phyloP scores from a whole-genome alignment of 1,140 invertebrate species.

The Diachasmimorpha longicaudata region DNA sequence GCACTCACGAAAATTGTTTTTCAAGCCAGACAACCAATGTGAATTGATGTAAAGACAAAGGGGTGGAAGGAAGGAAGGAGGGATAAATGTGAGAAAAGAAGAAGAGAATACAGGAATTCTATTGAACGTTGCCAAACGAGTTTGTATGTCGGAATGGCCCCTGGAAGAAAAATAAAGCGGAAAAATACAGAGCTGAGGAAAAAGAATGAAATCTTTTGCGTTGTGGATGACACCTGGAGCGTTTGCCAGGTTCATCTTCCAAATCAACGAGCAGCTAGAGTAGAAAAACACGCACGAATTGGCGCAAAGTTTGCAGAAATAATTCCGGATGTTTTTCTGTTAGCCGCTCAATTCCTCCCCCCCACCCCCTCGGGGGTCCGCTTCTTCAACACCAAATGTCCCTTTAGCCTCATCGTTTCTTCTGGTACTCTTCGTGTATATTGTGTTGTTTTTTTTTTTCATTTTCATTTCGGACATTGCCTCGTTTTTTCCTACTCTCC shows the following conservation, averaged over 20 bases:
- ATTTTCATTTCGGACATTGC: conserved; percentile 1
- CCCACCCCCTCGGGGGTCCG: too few species aligned
- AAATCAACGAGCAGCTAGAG: background rate
- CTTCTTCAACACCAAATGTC: background rate
- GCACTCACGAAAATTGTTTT: conserved; percentile 32
- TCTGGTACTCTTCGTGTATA: background rate
- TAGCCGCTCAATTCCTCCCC: background rate
- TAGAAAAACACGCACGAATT: conserved; percentile 4
- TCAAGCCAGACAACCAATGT: conserved; percentile 4
- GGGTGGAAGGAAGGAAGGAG: background rate
- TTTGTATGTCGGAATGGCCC: background rate
- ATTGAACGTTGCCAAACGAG: background rate
- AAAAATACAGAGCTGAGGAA: background rate
- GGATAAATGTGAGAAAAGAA: background rate
- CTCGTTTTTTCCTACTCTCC: conserved; percentile 15
- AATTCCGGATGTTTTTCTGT: background rate
- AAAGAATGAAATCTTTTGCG: conserved; percentile 6
- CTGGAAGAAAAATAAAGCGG: background rate
- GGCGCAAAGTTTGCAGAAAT: background rate
- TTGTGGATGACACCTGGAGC: background rate
- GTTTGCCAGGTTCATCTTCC: conserved; percentile 3
- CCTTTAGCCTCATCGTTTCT: background rate
- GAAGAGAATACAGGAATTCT: background rate
- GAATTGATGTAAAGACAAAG: conserved; percentile 12
- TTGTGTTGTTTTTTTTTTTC: background rate